A percentile compares a stretch with the other conserved stretches of the same genome.
Evolutionary conservation across 53 echinoderm and acorn worm genomes (phyloP).

Genomic region (Holothuria leucospilota): DNA sequence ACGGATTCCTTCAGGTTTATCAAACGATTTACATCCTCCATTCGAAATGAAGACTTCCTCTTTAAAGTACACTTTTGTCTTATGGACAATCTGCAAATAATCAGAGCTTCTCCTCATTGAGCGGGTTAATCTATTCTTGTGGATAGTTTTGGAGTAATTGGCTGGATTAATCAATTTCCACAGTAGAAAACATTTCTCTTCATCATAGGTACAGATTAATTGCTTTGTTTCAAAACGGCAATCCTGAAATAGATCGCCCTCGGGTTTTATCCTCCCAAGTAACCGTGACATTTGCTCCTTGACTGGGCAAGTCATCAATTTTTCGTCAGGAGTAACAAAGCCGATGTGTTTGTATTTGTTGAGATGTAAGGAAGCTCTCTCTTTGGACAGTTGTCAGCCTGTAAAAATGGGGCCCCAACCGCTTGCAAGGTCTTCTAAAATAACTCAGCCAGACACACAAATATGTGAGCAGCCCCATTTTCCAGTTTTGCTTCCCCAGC

Average conservation of each 20-base stretch:
- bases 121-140: no score
- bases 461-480: slow-evolving; percentile 41
- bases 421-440: background rate
- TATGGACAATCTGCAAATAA: no score
- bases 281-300: slow-evolving; percentile 33
- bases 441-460: slow-evolving; percentile 3
- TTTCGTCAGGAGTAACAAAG: slow-evolving; percentile 47
- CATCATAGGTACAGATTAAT: background rate
- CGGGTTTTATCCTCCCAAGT: slow-evolving; percentile 27
- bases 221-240: slow-evolving; percentile 34
- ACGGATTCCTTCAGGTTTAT: no score
- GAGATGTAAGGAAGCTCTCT: background rate
- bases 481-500: background rate
- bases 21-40: no score
- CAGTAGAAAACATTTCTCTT: no score
- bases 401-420: slow-evolving; percentile 35
- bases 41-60: no score
- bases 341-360: slow-evolving; percentile 36
- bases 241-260: slow-evolving; percentile 38
- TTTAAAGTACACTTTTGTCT: no score
- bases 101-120: no score
- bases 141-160: no score
- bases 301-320: slow-evolving; percentile 43
- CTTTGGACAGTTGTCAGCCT: slow-evolving; percentile 39
- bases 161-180: no score